Evolutionary conservation across 2,113 vertebrate genomes (phyloP), one percentile per base, ranked within the genome.

Genomic region (Thunnus thynnus): DNA sequence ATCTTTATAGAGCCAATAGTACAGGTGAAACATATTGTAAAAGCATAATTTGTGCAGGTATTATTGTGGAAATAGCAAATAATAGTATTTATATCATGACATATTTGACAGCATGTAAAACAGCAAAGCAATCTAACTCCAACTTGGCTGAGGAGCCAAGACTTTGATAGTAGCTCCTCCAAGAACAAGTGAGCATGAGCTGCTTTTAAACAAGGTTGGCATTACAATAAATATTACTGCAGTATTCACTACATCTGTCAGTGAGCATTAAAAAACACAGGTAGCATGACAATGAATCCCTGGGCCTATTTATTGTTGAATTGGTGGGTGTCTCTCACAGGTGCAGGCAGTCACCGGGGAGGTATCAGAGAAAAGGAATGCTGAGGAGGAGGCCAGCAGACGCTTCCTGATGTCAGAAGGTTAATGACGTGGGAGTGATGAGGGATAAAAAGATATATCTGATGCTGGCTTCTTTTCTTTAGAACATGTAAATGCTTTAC

Each of bases 301-400:
- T 54, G 36, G 20, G 55, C 25, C 47, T n/a, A 27, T 82, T 79
- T 27, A 58, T 32, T 41, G 48, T 18, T 69, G 58, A 64, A 72
- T 16, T 50, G 57, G 62, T 47, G 62, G 60, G 62, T 14, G 72
- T 76, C 66, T 85, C 62, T 41, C 36, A 71, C 86, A 90, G 79
- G 79, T 85, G 84, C 41, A 63, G 72, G 65, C 52, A 63, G 71
- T 76, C 73, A 78, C 61, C 52, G 41, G 55, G 52, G 78, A 61
- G 66, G 52, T 72, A 76, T 73, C 76, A 67, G 44, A 71, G 62
- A 66, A 55, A 50, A 77, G 71, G 82, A 90, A 83, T 85, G 73
- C 71, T 41, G 27, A 36, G 60, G 64, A 70, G 22, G 67, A 51
- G 58, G 63, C 72, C 72, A 71, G 30, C 75, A 61, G 46, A 36